phyloP scores from a whole-genome alignment of 2,113 vertebrate genomes.

The Phrynosoma platyrhinos region DNA sequence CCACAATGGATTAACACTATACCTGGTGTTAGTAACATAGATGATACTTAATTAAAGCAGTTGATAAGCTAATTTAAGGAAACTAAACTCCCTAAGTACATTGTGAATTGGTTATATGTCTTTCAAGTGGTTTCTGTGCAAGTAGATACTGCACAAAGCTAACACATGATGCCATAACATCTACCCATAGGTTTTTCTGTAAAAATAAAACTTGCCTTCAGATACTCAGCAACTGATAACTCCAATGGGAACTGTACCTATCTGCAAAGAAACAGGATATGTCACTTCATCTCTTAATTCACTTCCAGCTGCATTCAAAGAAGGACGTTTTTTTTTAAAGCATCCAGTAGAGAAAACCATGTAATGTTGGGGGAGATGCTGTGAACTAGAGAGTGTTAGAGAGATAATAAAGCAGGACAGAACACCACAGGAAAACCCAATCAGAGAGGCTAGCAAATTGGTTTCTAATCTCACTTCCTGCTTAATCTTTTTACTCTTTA shows the following conservation, averaged over 20 bases:
- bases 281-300: background rate
- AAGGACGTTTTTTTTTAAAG: background rate
- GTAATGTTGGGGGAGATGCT: background rate
- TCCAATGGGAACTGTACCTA: conserved; percentile 6
- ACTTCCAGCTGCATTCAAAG: background rate
- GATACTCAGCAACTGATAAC: background rate
- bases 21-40: background rate
- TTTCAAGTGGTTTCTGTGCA: background rate
- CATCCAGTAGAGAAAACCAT: background rate
- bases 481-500: conserved; percentile 37
- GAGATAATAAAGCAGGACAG: conserved; percentile 16
- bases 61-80: background rate
- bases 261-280: conserved; percentile 7
- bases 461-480: conserved; percentile 20
- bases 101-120: background rate
- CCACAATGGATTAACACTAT: background rate
- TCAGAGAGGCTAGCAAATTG: conserved; percentile 36
- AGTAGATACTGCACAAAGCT: background rate
- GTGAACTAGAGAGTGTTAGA: background rate
- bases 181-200: background rate
- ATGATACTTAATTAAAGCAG: background rate
- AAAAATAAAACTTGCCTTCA: background rate
- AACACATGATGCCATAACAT: background rate
- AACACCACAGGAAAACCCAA: conserved; percentile 8
- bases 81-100: background rate